These are phyloP conservation scores for Ectemnius continuus DNA, from an alignment of 2,888 invertebrate species.

Conservation along the genomic window DNA sequence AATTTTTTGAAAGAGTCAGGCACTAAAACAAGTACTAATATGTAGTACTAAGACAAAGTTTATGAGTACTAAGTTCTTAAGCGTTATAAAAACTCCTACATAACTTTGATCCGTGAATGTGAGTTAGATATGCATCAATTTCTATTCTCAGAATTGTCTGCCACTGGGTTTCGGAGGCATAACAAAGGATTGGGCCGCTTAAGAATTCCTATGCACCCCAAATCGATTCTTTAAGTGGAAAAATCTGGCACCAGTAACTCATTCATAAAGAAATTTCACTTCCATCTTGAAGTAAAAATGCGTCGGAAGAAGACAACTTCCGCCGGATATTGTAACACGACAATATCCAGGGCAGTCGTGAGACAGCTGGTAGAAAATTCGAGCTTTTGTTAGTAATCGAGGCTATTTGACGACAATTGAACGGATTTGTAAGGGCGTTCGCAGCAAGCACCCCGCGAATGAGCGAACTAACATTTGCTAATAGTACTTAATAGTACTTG, in stretches of 20 bases:
- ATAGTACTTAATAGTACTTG: neutral
- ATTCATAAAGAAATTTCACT: neutral
- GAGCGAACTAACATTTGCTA: conserved; percentile 21
- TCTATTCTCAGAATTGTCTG: conserved; percentile 36
- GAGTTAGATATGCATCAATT: conserved; percentile 45
- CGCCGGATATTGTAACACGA: no score
- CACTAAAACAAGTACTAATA: no score
- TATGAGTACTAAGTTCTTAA: no score
- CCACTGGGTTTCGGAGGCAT: conserved; percentile 21
- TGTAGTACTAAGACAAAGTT: no score
- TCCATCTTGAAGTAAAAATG: no score
- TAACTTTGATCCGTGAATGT: conserved; percentile 39
- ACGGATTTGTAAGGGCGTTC: no score
- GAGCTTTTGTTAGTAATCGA: no score
- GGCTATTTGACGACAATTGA: no score
- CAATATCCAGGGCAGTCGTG: no score
- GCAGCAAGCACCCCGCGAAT: neutral
- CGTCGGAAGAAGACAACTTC: no score
- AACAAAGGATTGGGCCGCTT: neutral
- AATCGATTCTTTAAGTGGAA: conserved; percentile 8
- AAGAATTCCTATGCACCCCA: conserved; percentile 6
- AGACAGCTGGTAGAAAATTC: no score
- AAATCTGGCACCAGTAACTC: conserved; percentile 1
- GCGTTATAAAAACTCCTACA: conserved; percentile 7
- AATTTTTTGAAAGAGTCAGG: no score